These are phyloP conservation scores for Recurvirostra avosetta DNA, from an alignment of 2,113 vertebrate species.

Conservation along the genomic window DNA sequence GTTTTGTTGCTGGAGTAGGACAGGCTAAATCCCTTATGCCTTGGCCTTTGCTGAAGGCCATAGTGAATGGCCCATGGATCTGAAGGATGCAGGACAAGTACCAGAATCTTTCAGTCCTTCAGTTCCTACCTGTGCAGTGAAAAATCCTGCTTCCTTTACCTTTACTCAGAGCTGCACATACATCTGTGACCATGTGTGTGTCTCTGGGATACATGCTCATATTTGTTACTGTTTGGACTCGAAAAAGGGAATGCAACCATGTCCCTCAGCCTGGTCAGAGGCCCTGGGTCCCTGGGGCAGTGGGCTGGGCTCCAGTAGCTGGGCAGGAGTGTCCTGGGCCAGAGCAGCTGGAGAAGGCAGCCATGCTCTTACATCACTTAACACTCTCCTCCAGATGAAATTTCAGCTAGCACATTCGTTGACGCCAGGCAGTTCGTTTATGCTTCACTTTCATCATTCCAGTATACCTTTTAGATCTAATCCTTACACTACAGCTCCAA, in stretches of 20 bases:
- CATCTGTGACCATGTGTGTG: not conserved
- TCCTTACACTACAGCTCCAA: not conserved
- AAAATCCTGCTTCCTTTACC: not conserved
- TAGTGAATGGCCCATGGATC: not conserved
- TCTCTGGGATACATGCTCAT: not conserved
- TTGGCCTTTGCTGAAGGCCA: not conserved
- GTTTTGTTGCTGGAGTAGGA: not conserved
- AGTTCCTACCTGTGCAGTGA: not conserved
- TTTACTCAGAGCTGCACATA: not conserved
- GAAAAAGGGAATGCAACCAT: accelerated
- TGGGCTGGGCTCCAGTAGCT: not conserved
- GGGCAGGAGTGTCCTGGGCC: not conserved
- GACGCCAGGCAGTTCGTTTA: not conserved
- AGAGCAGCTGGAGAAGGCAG: not conserved
- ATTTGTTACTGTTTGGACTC: not conserved
- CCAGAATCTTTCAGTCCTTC: not conserved
- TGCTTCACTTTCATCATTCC: not conserved
- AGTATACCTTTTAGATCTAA: not conserved
- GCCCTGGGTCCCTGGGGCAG: accelerated
- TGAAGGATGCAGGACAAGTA: not conserved
- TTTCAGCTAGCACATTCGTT: not conserved
- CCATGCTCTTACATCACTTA: not conserved
- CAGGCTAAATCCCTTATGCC: not conserved
- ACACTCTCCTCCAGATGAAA: not conserved
- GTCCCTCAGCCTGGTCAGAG: not conserved